phyloP scores from a whole-genome alignment of 1,140 invertebrate species.

The Hypsibius dujardini region DNA sequence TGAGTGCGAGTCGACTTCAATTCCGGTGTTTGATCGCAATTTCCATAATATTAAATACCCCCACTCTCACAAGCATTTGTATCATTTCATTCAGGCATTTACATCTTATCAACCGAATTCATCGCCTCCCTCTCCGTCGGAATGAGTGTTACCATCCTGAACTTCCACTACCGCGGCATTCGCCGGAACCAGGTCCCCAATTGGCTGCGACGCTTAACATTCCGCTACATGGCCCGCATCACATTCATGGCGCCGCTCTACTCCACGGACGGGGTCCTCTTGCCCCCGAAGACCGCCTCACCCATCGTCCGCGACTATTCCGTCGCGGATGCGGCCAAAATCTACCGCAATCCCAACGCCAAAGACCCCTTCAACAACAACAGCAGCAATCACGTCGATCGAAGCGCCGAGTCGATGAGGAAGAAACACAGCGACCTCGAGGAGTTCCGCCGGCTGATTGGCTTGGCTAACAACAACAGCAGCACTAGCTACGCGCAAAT shows the following conservation, averaged over 20 bases:
- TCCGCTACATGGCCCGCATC: not conserved
- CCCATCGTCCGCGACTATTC: no score
- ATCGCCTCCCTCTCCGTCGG: conserved; percentile 40
- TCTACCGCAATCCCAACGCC: not conserved
- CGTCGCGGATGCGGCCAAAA: not conserved
- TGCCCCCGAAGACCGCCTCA: not conserved
- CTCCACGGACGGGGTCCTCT: not conserved
- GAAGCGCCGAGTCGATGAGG: not conserved
- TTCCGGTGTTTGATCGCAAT: not conserved
- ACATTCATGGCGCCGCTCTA: conserved; percentile 4
- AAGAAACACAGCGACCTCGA: not conserved
- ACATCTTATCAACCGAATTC: conserved; percentile 16
- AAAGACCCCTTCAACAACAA: not conserved
- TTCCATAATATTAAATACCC: no score
- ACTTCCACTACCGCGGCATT: conserved; percentile 40
- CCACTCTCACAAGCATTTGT: not conserved
- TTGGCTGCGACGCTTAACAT: conserved; percentile 32
- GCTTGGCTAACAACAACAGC: not conserved
- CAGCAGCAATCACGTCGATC: not conserved
- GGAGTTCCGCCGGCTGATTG: not conserved
- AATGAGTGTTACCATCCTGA: conserved; percentile 37
- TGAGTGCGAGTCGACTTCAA: not conserved
- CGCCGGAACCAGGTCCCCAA: conserved; percentile 35
- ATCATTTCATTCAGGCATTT: not conserved
- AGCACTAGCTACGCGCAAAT: not conserved